Evolutionary conservation across 1,140 invertebrate species (phyloP).

Genomic region (Trichonephila inaurata): DNA sequence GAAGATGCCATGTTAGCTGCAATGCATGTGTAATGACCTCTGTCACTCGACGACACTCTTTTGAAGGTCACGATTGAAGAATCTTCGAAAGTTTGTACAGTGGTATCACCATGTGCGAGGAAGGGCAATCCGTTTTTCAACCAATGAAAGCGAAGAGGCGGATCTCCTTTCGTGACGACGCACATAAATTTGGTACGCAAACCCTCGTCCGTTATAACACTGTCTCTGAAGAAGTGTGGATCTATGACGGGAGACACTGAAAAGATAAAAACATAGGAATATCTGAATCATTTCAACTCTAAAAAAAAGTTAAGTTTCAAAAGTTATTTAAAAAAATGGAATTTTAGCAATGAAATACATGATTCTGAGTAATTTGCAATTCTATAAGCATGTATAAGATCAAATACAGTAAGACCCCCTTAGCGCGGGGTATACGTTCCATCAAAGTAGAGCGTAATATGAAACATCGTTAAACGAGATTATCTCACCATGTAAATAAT

Average conservation of each 20-base stretch:
- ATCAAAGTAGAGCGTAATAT: no score
- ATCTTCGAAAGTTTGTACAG: conserved; percentile 75
- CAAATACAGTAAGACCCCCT: no score
- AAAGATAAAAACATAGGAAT: background rate
- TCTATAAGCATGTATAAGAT: no score
- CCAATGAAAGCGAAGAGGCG: conserved; percentile 75
- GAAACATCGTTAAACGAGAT: no score
- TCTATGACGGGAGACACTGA: conserved; percentile 76
- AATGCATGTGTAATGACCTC: conserved; percentile 75
- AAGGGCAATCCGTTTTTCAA: conserved; percentile 63
- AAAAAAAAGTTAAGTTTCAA: no score
- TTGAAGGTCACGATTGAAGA: conserved; percentile 76
- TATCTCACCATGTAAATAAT: no score
- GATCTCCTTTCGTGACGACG: conserved; percentile 73
- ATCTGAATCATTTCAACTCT: no score
- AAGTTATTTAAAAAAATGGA: no score
- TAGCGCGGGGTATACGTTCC: no score
- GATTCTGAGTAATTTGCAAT: no score
- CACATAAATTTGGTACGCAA: conserved; percentile 84
- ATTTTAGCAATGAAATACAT: no score
- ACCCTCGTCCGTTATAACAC: conserved; percentile 85
- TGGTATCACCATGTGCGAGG: conserved; percentile 57
- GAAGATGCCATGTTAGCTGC: conserved; percentile 74
- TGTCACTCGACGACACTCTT: conserved; percentile 68
- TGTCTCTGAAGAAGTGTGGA: conserved; percentile 73